Evolutionary conservation across 2,888 invertebrate genomes (phyloP).

Genomic region (Perithous albicinctus): DNA sequence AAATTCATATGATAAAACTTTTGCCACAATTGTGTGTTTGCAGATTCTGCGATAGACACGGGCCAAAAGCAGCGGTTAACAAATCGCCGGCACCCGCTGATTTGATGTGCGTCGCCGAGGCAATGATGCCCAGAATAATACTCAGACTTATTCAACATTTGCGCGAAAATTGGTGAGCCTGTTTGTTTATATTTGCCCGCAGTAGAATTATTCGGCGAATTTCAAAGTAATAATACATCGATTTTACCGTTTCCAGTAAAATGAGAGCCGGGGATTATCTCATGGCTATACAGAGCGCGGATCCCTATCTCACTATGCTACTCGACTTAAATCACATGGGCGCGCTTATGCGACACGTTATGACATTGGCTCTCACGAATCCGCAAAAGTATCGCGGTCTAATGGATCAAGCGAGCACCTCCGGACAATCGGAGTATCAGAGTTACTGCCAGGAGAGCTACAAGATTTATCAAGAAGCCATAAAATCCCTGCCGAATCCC

Average conservation of each 20-base stretch:
- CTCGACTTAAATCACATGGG: constrained; percentile 98
- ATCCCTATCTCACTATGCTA: constrained; percentile 95
- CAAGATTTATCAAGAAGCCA: constrained; percentile 92
- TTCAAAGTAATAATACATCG: not conserved
- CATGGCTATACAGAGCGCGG: constrained; percentile 93
- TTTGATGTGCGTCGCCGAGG: constrained; percentile 95
- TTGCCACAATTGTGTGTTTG: constrained; percentile 71
- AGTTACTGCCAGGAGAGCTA: constrained; percentile 91
- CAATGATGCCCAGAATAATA: constrained; percentile 97
- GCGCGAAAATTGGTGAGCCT: constrained; percentile 90
- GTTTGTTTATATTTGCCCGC: not conserved
- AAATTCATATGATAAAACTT: not conserved
- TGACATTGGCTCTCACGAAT: constrained; percentile 96
- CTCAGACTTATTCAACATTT: constrained; percentile 96
- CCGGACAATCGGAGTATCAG: constrained; percentile 88
- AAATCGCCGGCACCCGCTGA: constrained; percentile 92
- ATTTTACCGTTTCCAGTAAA: constrained; percentile 78
- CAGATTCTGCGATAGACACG: constrained; percentile 97
- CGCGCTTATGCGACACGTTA: constrained; percentile 96
- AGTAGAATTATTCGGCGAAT: no score
- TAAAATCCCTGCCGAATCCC: constrained; percentile 92
- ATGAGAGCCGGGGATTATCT: constrained; percentile 87
- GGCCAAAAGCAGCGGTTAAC: constrained; percentile 93
- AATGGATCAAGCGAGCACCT: constrained; percentile 77
- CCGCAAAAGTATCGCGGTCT: constrained; percentile 87